phyloP scores from a whole-genome alignment of 2,888 invertebrate species.

The Lasioglossum vierecki region DNA sequence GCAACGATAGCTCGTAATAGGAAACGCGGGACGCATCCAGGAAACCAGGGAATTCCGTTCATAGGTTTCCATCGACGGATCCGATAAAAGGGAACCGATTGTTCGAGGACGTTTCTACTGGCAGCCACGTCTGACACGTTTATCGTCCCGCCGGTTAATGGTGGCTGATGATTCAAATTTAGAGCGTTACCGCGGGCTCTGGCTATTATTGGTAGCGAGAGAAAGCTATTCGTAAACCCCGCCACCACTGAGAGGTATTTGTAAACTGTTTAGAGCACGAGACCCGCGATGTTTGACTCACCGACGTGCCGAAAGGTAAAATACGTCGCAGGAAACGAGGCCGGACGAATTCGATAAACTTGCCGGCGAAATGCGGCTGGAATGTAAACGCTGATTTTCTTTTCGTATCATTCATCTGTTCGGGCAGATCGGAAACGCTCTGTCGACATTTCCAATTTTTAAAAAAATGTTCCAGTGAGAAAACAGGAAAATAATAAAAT shows the following conservation, averaged over 20 bases:
- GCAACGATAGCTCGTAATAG: neutral
- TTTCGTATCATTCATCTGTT: neutral
- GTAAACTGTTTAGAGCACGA: constrained; percentile 62
- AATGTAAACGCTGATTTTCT: constrained; percentile 21
- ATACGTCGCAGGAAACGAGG: constrained; percentile 54
- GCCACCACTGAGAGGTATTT: constrained; percentile 57
- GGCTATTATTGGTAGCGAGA: constrained; percentile 66
- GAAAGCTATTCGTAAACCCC: constrained; percentile 35
- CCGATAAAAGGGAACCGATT: neutral
- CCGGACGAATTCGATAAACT: constrained; percentile 36
- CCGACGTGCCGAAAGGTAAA: constrained; percentile 66
- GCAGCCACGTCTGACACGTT: constrained; percentile 20
- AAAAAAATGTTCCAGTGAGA: neutral
- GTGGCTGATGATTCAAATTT: constrained; percentile 54
- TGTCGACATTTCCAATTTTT: neutral
- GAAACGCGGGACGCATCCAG: neutral
- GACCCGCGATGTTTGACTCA: constrained; percentile 54
- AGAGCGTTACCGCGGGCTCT: constrained; percentile 45
- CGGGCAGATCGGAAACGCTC: neutral
- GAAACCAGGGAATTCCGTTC: neutral
- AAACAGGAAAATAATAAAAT: neutral
- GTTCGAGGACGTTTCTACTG: neutral
- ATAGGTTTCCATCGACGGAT: neutral
- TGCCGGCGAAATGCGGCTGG: neutral
- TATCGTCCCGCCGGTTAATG: constrained; percentile 25